Percentiles rank a stretch among this genome's conserved stretches.
Conservation (phyloP, 2,113 vertebrate species). For the Forbesichthys agassizii region DNA sequence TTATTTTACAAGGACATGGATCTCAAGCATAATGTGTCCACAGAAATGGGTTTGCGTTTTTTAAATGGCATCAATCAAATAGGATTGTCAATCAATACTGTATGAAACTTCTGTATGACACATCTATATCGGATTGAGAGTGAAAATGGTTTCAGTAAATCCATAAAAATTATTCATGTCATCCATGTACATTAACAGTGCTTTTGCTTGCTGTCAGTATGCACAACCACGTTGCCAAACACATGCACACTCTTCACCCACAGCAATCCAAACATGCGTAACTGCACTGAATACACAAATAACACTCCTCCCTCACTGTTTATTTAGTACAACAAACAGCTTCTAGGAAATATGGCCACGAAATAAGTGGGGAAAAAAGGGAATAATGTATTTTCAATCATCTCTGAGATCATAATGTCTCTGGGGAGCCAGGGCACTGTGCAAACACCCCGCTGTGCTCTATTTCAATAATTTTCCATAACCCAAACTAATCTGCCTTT, state of each 20-base stretch:
- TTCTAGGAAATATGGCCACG: constrained; percentile 26
- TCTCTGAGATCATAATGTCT: constrained; percentile 44
- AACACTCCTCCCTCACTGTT: constrained; percentile 16
- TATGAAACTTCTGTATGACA: too few species aligned
- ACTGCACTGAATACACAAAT: constrained; percentile 14
- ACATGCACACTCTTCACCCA: not conserved
- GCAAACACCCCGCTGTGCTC: constrained; percentile 48
- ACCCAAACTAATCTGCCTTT: constrained; percentile 42
- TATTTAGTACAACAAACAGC: constrained; percentile 46
- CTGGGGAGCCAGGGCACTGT: constrained; percentile 34
- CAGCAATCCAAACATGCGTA: not conserved
- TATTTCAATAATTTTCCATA: constrained; percentile 64
- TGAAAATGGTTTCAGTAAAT: too few species aligned
- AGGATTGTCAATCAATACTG: too few species aligned
- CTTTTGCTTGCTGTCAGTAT: too few species aligned
- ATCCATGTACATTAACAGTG: too few species aligned
- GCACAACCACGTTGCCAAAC: not conserved
- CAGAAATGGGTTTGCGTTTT: too few species aligned
- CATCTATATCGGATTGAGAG: too few species aligned
- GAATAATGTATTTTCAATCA: constrained; percentile 37
- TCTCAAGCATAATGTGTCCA: too few species aligned
- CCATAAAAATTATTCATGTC: too few species aligned
- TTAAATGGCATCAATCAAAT: too few species aligned
- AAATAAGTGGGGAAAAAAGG: constrained; percentile 22
- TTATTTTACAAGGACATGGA: too few species aligned